Evolutionary conservation across 2,113 vertebrate genomes (phyloP).

Genomic region (Myrmecophaga tridactyla): DNA sequence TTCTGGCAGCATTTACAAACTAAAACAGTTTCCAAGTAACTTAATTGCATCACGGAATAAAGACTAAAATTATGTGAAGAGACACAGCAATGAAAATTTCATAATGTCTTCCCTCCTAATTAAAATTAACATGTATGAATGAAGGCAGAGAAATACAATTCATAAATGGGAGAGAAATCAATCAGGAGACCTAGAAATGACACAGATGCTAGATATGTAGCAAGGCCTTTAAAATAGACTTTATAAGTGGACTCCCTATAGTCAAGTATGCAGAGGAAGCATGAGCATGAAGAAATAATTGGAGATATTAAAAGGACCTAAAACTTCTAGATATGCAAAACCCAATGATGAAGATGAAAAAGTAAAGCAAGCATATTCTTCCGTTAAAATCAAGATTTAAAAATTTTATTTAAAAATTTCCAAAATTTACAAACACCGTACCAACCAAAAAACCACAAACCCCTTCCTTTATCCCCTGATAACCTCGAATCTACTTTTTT

Average conservation of each 20-base stretch:
- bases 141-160: not conserved
- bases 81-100: not conserved
- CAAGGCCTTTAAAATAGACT: not conserved
- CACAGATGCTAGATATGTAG: too few relatives aligned
- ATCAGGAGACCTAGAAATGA: not conserved
- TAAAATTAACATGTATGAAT: not conserved
- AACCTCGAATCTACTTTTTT: too few relatives aligned
- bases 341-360: not conserved
- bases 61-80: not conserved
- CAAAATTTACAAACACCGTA: too few relatives aligned
- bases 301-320: not conserved
- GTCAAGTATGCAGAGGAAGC: not conserved
- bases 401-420: not conserved
- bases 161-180: not conserved
- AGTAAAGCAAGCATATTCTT: not conserved
- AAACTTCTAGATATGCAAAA: not conserved
- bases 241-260: not conserved
- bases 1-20: too few relatives aligned
- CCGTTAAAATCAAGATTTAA: not conserved
- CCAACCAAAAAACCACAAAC: too few relatives aligned
- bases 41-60: not conserved
- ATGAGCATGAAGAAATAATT: not conserved
- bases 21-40: not conserved
- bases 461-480: too few relatives aligned
- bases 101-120: not conserved